Base-by-base conservation (phyloP, 1,140 invertebrate genomes). In the Caerostris extrusa region DNA sequence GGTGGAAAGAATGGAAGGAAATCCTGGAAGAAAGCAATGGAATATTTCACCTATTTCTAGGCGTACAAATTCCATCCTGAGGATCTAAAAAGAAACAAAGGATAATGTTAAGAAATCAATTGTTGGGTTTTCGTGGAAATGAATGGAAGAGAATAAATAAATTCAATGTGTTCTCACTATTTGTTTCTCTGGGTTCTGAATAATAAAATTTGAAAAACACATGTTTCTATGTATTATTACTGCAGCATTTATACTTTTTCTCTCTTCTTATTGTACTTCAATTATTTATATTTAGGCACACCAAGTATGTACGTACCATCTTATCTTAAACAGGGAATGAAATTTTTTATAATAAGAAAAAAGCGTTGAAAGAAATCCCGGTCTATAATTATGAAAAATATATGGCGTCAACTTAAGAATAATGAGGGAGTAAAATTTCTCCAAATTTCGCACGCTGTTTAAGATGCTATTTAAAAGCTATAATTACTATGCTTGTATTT, bases 11-110 rank as follows among this genome's bases (percentile, higher is more conserved):
- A 57, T 12, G 34, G 10, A 60, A 87, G 8, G 58, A 50, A 57
- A 85, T 57, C 55, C 8, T 7, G 7, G 17, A 19, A 58, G 17
- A 82, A 85, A 58, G 55, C 56, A 85, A 85, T n/a, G 82, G n/a
- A 85, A n/a, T n/a, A n/a, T n/a, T 77, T 77, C 69, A 34, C 69
- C 69, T 77, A 77, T 77, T 77, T 77, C 19, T 34, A 34, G 61
- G 61, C 12, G 61, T 64, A 64, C 69, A 77, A 34, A 77, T 77
- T 77, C 71, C 10, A 50, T 34, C 71, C 34, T 77, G 12, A 50
- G 50, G 19, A 50, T 50, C 34, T 34, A 77, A 53, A 77, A 34
- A 50, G 34, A 77, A 77, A 77, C 50, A 12, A 14, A 77, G 14
- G 50, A 50, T 53, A 77, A 77, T 77, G 50, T 53, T 53, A 12